Conservation (phyloP, 2,888 invertebrate genomes). For the Cinara cedri region DNA sequence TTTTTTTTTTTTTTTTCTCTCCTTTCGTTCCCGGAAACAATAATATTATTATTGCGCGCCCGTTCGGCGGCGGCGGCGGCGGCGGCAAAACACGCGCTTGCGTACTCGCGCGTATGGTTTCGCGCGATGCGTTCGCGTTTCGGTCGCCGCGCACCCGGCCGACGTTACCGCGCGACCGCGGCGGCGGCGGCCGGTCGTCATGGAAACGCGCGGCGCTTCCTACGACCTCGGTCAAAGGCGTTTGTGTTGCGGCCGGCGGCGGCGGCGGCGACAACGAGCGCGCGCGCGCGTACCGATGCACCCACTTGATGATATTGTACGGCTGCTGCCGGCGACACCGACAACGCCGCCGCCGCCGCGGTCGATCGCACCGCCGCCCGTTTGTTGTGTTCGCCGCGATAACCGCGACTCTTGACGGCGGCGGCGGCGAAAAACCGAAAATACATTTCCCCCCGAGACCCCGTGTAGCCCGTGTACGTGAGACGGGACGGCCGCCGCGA, state of each 20-base stretch:
- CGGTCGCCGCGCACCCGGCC: background rate
- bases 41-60: too few relatives aligned
- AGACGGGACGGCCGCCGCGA: too few relatives aligned
- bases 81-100: background rate
- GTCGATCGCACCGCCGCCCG: background rate
- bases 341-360: too few relatives aligned
- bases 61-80: too few relatives aligned
- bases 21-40: background rate
- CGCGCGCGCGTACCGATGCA: constrained; percentile 8
- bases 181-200: constrained; percentile 7
- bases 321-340: too few relatives aligned
- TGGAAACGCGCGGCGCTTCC: constrained; percentile 31
- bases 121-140: background rate
- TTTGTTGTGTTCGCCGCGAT: background rate
- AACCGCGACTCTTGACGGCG: background rate
- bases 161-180: too few relatives aligned
- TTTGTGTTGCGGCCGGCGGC: constrained; percentile 47
- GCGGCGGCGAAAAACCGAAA: background rate
- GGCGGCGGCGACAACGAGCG: too few relatives aligned
- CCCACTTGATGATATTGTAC: constrained; percentile 48
- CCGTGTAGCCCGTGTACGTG: too few relatives aligned
- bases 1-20: background rate
- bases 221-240: constrained; percentile 52
- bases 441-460: too few relatives aligned
- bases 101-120: background rate